Evolutionary conservation across 2,888 invertebrate genomes (phyloP), one percentile per base, ranked within the genome.

Genomic region (Temnothorax unifasciatus): DNA sequence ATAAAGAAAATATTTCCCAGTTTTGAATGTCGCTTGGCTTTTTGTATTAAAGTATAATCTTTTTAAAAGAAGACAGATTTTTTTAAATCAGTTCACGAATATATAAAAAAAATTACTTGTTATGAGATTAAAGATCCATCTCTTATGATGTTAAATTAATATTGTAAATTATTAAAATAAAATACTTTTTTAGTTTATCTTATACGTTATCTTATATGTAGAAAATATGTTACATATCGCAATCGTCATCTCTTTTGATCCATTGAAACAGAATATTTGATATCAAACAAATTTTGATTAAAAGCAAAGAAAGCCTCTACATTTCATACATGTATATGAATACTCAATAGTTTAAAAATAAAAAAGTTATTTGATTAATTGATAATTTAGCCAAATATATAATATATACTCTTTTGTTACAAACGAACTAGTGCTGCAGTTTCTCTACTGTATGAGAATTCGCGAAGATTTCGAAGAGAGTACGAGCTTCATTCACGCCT

Each of bases 21-120:
- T 41, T 73, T 25, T 73, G 3, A 18, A 74, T 73, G 11, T 41
- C 3, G 25, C 21, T 50, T 50, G 2, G 9, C 9, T 41, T 73
- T 59, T 74, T 38, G 2, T 29, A 59, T 44, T 59, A 11, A 59
- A 2, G 5, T 57, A 57, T 74, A 59, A 71, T 71, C 8, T 54
- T 54, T 71, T 66, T 54, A 1, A 73, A 73, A 41, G 5, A 57
- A 41, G 3, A 15, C n/a, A 0, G 6, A 41, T 73, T 41, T 29
- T 29, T 29, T 29, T 3, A 41, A 41, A 73, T 41, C 3, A 25
- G 5, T 41, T 41, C 11, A 44, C 41, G 38, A 25, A 25, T 57
- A 57, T 73, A 11, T 25, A 6, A 54, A 21, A 41, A 29, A 18
- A 69, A 52, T 34, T 34, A 29, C 21, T 61, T 9, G 0, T n/a